phyloP scores from a whole-genome alignment of 2,888 invertebrate genomes.

The Sinodicranocentrus sp. region DNA sequence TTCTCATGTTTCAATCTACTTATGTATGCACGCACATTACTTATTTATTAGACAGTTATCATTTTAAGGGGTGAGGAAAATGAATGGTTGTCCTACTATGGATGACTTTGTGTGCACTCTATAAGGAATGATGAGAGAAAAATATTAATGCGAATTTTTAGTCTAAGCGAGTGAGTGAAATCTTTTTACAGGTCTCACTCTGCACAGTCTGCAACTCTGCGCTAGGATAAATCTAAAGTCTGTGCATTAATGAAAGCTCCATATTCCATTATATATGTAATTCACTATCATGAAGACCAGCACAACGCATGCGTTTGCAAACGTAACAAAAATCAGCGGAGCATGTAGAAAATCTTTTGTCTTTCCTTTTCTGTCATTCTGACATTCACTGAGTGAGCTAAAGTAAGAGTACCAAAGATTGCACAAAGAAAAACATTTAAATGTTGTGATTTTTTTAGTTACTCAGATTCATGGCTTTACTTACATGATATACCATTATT shows the following conservation, averaged over 20 bases:
- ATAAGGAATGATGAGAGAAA: slow-evolving; percentile 16
- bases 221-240: too few relatives aligned
- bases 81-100: slow-evolving; percentile 46
- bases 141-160: slow-evolving; percentile 19
- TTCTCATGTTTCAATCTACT: background rate
- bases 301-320: background rate
- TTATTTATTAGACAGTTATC: background rate
- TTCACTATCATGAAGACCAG: background rate
- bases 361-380: slow-evolving; percentile 39
- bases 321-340: slow-evolving; percentile 36
- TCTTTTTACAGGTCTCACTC: slow-evolving; percentile 8
- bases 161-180: slow-evolving; percentile 51
- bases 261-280: background rate
- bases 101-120: slow-evolving; percentile 21
- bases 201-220: too few relatives aligned
- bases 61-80: slow-evolving; percentile 30
- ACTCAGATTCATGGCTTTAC: too few relatives aligned
- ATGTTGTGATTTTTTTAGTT: too few relatives aligned
- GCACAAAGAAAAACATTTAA: too few relatives aligned
- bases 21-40: background rate
- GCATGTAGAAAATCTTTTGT: slow-evolving; percentile 30
- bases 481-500: too few relatives aligned
- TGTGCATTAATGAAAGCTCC: background rate
- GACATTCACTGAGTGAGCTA: too few relatives aligned
- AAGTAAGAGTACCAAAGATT: too few relatives aligned